phyloP scores from a whole-genome alignment of 2,888 invertebrate species.

The Latrodectus elegans region DNA sequence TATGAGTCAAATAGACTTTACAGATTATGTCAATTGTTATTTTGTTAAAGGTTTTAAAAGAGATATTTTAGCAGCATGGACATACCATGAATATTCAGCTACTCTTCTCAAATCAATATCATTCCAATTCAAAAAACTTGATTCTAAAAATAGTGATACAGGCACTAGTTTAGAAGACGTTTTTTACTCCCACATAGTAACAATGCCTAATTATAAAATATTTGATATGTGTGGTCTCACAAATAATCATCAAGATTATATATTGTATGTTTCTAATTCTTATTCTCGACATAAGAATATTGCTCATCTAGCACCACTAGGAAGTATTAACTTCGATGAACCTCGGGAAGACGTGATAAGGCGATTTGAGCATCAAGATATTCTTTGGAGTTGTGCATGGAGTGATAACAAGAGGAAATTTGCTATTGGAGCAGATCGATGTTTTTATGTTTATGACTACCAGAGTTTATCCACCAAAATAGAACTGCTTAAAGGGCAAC shows the following conservation, averaged over 20 bases:
- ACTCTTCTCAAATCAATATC: conserved; percentile 42
- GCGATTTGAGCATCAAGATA: conserved; percentile 51
- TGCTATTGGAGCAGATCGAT: conserved; percentile 47
- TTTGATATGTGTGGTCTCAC: conserved; percentile 50
- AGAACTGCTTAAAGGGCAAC: conserved; percentile 43
- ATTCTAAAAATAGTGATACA: conserved; percentile 14
- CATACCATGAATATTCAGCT: conserved; percentile 49
- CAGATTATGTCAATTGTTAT: conserved; percentile 53
- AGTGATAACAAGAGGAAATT: conserved; percentile 21
- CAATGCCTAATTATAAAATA: conserved; percentile 35
- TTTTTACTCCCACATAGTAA: conserved; percentile 22
- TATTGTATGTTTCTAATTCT: conserved; percentile 51
- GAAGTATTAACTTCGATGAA: conserved; percentile 33
- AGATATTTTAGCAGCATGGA: conserved; percentile 42
- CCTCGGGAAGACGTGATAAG: conserved; percentile 44
- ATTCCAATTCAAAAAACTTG: conserved; percentile 31
- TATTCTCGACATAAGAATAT: conserved; percentile 50
- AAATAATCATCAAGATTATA: conserved; percentile 24
- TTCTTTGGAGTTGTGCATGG: conserved; percentile 50
- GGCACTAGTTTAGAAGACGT: conserved; percentile 24
- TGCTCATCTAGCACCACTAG: conserved; percentile 40
- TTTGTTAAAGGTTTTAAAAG: conserved; percentile 38
- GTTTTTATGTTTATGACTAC: conserved; percentile 53
- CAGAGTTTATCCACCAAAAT: conserved; percentile 42
- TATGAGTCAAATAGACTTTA: conserved; percentile 33